Percentiles rank a stretch among this genome's conserved stretches.
These are phyloP conservation scores for Dendronephthya gigantea DNA, from an alignment of 64 coral and sea anemone genomes.

Conservation along the genomic window DNA sequence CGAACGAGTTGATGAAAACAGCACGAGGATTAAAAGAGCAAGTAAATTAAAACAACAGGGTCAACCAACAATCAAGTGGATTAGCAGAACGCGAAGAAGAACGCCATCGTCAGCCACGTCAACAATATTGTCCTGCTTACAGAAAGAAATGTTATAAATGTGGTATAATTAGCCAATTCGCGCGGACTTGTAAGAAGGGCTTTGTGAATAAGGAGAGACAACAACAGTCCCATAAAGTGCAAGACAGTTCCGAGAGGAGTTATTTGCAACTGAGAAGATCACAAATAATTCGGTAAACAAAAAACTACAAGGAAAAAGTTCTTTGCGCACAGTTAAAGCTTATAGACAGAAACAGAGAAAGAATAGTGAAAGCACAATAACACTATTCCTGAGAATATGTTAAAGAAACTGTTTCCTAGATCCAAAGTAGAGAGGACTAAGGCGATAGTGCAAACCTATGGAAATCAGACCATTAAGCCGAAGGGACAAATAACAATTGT, in stretches of 20 bases:
- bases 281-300: not conserved
- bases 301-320: not conserved
- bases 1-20: not conserved
- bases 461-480: not conserved
- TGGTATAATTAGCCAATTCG: not conserved
- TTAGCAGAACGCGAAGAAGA: no score
- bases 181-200: not conserved
- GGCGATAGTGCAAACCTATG: not conserved
- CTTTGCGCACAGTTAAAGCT: not conserved
- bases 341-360: not conserved
- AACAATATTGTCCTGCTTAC: slow-evolving; percentile 23
- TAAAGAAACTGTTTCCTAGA: not conserved
- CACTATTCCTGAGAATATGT: not conserved
- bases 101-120: not conserved
- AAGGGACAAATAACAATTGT: not conserved
- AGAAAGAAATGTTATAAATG: slow-evolving; percentile 26
- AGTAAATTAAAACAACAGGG: not conserved
- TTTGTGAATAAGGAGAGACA: not conserved
- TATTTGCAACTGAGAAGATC: not conserved
- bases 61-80: not conserved
- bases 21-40: not conserved
- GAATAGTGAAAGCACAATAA: not conserved
- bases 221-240: slow-evolving; percentile 11
- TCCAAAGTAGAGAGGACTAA: not conserved
- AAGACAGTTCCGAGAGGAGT: slow-evolving; percentile 11